These are phyloP conservation scores for Leptogaster cylindrica DNA, from an alignment of 2,888 invertebrate species.

Conservation along the genomic window DNA sequence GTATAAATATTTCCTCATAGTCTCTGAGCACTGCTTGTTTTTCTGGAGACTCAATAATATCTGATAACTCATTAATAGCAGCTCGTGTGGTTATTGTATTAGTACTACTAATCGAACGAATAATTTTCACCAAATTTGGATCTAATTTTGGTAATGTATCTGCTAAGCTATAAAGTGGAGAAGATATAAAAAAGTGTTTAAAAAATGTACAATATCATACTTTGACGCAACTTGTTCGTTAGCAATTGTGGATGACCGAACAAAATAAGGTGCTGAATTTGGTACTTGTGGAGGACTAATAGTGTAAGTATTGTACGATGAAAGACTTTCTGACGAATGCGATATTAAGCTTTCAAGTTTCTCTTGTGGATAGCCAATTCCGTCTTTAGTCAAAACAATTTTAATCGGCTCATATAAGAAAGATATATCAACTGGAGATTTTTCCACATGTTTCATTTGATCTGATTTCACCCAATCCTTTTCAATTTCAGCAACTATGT, in stretches of 20 bases:
- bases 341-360: conserved; percentile 58
- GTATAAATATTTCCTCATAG: conserved; percentile 62
- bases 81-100: conserved; percentile 67
- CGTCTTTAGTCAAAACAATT: conserved; percentile 64
- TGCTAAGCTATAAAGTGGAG: conserved; percentile 54
- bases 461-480: conserved; percentile 60
- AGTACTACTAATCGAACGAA: conserved; percentile 69
- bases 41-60: conserved; percentile 60
- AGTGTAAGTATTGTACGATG: conserved; percentile 53
- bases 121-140: conserved; percentile 62
- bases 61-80: conserved; percentile 59
- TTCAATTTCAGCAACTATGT: conserved; percentile 74
- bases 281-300: conserved; percentile 55
- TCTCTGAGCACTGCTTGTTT: conserved; percentile 61
- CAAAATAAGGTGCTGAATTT: conserved; percentile 36
- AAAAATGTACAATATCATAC: conserved; percentile 49
- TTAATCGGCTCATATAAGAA: conserved; percentile 63
- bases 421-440: conserved; percentile 57
- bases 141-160: conserved; percentile 59
- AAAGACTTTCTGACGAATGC: conserved; percentile 51
- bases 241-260: conserved; percentile 43
- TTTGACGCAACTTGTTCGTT: conserved; percentile 51
- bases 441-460: conserved; percentile 62
- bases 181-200: neutral
- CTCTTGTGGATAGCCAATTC: conserved; percentile 60